These are phyloP conservation scores for Agriopis aurantiaria DNA, from an alignment of 2,888 invertebrate genomes.

Conservation along the genomic window DNA sequence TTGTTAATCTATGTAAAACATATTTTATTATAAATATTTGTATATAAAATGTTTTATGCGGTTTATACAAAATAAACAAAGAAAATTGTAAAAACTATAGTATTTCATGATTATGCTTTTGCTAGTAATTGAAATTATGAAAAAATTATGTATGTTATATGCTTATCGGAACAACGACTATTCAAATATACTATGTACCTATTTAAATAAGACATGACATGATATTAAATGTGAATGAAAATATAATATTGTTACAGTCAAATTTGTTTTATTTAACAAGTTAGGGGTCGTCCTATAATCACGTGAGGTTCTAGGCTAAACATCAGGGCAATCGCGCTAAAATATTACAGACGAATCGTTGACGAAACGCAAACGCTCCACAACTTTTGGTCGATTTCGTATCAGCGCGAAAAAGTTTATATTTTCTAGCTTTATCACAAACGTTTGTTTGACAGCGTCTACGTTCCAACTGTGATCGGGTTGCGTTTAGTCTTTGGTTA, in stretches of 20 bases:
- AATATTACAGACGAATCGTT: no score
- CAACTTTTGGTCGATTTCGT: no score
- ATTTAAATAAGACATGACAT: constrained; percentile 22
- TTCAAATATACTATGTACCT: constrained; percentile 15
- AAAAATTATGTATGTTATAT: constrained; percentile 2
- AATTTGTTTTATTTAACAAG: constrained; percentile 14
- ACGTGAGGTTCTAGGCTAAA: no score
- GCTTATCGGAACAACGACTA: constrained; percentile 32
- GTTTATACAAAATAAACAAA: constrained; percentile 34
- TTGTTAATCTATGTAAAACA: constrained; percentile 13
- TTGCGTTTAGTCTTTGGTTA: no score
- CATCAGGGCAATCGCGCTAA: no score
- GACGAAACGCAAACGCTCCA: no score
- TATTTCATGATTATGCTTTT: constrained; percentile 34
- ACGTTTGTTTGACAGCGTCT: no score
- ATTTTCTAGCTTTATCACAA: no score
- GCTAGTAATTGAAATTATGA: constrained; percentile 12
- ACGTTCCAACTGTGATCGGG: no score
- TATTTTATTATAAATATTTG: constrained; percentile 34
- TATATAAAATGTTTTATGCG: constrained; percentile 18
- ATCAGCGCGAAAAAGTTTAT: no score
- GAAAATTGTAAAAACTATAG: constrained; percentile 41
- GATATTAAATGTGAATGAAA: constrained; percentile 39
- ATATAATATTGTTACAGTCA: constrained; percentile 25
- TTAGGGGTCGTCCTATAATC: no score